Evolutionary conservation across 2,888 invertebrate species (phyloP), one percentile per base, ranked within the genome.

Genomic region (Troglohyphantes excavatus): DNA sequence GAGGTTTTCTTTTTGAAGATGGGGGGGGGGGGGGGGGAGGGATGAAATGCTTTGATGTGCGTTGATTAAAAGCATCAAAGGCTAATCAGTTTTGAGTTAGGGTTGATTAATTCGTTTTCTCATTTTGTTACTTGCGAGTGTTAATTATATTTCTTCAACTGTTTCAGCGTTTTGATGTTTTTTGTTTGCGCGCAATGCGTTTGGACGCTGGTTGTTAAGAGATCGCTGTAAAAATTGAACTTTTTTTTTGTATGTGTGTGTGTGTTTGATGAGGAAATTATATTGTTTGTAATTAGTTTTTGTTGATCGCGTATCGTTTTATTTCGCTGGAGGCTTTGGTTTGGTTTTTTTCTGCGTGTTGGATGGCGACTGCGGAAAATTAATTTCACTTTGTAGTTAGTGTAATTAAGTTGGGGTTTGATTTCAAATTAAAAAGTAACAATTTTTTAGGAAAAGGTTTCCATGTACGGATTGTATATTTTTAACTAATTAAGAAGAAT

Each of bases 31-130:
- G 11, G 39, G 11, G 21, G 29, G 61, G 26, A 6, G 67, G 27
- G n/a, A 26, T 21, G 29, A 26, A 19, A 23, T 84, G 27, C 53
- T 82, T 68, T 83, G 53, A 23, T 70, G 68, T 43, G 26, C 43
- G 19, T 39, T 89, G 88, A 89, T 89, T 82, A 89, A 89, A 89
- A 89, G 81, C 88, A 89, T 89, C 88, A 82, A 68, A 89, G 88
- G 76, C 73, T 89, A 89, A 89, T 82, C 61, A 82, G 61, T 82
- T 89, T 89, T 82, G 61, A 63, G 81, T 89, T 89, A 82, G 61
- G 88, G 82, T 70, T 89, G 68, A 89, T 89, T 89, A 89, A 89
- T 89, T 89, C 75, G 68, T 76, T 89, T 89, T 89, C 75, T 82
- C 67, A 17, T 75, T 85, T 78, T 75, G 75, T 81, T 81, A 68